Percentiles rank a stretch among this genome's conserved stretches.
Conservation (phyloP, 2,113 vertebrate species). For the Raja brachyura region DNA sequence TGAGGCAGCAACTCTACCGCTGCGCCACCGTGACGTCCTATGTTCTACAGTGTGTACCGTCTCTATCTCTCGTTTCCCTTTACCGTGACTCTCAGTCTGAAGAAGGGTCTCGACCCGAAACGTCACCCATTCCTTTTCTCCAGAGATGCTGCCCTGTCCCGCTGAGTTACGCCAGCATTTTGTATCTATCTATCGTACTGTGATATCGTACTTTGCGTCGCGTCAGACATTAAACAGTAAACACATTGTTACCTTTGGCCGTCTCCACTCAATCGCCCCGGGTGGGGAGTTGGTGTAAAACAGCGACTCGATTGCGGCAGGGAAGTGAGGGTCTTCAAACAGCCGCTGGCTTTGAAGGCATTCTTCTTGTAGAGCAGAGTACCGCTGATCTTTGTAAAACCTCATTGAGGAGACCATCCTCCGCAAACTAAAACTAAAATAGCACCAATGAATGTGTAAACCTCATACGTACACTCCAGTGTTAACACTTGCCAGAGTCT, state of each 20-base stretch:
- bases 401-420: slow-evolving; percentile 62
- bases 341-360: slow-evolving; percentile 62
- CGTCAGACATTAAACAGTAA: neutral
- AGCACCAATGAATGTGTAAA: neutral
- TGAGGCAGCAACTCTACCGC: no score
- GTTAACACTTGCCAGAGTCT: slow-evolving; percentile 13
- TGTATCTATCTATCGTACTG: neutral
- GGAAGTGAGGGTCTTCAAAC: slow-evolving; percentile 82
- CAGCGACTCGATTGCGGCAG: slow-evolving; percentile 68
- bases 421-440: slow-evolving; percentile 37
- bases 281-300: slow-evolving; percentile 62
- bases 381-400: slow-evolving; percentile 71
- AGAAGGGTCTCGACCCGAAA: no score
- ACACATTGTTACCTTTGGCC: slow-evolving; percentile 67
- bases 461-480: neutral
- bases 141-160: no score
- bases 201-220: neutral
- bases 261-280: slow-evolving; percentile 74
- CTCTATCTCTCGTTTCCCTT: no score
- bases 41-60: no score
- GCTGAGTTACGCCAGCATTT: no score
- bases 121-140: no score
- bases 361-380: slow-evolving; percentile 63
- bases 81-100: no score
- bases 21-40: no score